These are phyloP conservation scores for Scolopax rusticola DNA, from an alignment of 2,797 vertebrate genomes.

Conservation along the genomic window DNA sequence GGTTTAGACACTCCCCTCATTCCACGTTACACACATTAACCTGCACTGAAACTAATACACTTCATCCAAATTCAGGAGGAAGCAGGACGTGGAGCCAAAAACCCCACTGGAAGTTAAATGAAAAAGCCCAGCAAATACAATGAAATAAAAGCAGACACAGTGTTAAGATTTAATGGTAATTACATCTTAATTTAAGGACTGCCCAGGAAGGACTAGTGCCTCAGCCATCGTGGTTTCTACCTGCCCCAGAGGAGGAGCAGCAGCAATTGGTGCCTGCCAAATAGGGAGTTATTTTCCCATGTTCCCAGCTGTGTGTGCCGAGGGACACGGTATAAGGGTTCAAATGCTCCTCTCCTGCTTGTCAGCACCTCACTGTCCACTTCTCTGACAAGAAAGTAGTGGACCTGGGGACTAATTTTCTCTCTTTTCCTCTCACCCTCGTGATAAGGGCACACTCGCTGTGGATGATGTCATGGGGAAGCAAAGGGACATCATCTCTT, in stretches of 20 bases:
- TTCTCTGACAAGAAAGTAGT: neutral
- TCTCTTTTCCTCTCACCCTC: neutral
- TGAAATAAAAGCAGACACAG: neutral
- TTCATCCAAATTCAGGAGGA: neutral
- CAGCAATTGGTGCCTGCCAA: neutral
- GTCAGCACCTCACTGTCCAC: neutral
- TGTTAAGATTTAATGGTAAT: neutral
- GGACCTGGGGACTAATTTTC: neutral
- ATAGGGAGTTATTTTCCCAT: no score
- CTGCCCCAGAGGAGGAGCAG: neutral
- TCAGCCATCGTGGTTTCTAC: neutral
- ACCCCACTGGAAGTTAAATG: neutral
- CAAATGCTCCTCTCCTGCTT: neutral
- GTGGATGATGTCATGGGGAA: neutral
- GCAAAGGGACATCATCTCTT: neutral
- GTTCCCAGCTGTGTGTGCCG: neutral
- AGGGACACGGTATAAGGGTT: neutral
- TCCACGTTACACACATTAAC: neutral
- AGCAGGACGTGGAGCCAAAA: neutral
- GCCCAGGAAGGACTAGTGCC: neutral
- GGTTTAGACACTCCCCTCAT: neutral
- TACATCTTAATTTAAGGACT: neutral
- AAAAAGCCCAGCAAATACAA: neutral
- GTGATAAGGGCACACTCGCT: neutral
- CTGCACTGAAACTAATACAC: neutral